phyloP scores from a whole-genome alignment of 2,888 invertebrate genomes.

The Yponomeuta evonymella region DNA sequence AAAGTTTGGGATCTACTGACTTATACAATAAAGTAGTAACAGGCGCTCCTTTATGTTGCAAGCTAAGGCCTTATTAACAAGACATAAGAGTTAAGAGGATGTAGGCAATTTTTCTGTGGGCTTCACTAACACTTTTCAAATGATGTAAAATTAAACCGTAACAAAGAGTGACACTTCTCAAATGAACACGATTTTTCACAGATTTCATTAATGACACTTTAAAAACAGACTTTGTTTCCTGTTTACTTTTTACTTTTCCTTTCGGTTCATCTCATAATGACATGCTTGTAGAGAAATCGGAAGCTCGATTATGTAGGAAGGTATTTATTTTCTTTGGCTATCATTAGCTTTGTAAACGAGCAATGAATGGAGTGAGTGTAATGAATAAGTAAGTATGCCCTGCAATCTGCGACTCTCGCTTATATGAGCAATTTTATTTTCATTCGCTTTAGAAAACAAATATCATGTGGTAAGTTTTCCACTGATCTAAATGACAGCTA shows the following conservation, averaged over 20 bases:
- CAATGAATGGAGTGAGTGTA: not conserved
- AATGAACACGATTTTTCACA: not conserved
- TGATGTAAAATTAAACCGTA: not conserved
- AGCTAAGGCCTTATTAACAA: not conserved
- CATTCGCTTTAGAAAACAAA: not conserved
- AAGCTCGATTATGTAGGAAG: not conserved
- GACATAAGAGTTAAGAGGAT: not conserved
- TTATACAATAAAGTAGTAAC: too few species aligned
- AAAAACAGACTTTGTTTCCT: not conserved
- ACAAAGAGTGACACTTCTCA: slow-evolving; percentile 7
- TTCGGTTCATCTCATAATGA: not conserved
- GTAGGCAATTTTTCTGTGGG: not conserved
- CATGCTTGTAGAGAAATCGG: not conserved
- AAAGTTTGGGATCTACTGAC: too few species aligned
- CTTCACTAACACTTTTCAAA: slow-evolving; percentile 4
- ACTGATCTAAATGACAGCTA: not conserved
- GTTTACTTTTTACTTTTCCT: not conserved
- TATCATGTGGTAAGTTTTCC: not conserved
- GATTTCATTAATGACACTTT: slow-evolving; percentile 13
- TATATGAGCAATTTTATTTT: not conserved
- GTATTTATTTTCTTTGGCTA: not conserved
- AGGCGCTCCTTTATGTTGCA: not conserved
- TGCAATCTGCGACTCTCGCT: not conserved
- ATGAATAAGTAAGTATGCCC: not conserved
- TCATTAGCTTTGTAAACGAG: not conserved